phyloP scores from a whole-genome alignment of 1,140 invertebrate species.

The Amphibalanus amphitrite region DNA sequence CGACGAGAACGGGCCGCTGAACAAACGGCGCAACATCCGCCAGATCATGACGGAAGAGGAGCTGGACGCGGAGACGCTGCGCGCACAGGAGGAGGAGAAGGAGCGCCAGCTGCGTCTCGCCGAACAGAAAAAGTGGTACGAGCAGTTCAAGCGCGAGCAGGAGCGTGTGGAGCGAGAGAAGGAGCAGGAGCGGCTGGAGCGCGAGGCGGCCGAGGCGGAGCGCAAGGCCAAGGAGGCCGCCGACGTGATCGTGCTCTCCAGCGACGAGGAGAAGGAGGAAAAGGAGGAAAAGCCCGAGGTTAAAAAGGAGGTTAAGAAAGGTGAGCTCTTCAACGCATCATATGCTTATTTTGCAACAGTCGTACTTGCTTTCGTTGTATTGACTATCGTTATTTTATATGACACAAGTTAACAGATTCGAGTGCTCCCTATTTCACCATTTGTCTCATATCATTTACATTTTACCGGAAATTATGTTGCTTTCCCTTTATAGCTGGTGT shows the following conservation, averaged over 20 bases:
- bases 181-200: slow-evolving; percentile 16
- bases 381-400: too few relatives aligned
- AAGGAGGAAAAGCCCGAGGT: slow-evolving; percentile 24
- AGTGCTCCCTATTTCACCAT: too few relatives aligned
- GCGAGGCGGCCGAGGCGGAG: neutral
- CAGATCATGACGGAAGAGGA: slow-evolving; percentile 85
- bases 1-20: slow-evolving; percentile 21
- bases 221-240: slow-evolving; percentile 2
- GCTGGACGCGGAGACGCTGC: slow-evolving; percentile 74
- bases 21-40: slow-evolving; percentile 62
- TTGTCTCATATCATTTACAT: too few relatives aligned
- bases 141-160: slow-evolving; percentile 76
- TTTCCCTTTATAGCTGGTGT: too few relatives aligned
- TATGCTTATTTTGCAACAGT: too few relatives aligned
- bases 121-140: slow-evolving; percentile 57
- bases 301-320: slow-evolving; percentile 21
- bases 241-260: slow-evolving; percentile 15
- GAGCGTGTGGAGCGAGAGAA: slow-evolving; percentile 25
- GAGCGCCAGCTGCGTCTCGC: slow-evolving; percentile 41
- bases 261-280: slow-evolving; percentile 21
- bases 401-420: too few relatives aligned
- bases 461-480: too few relatives aligned
- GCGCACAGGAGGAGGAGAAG: slow-evolving; percentile 77
- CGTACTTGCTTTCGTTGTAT: too few relatives aligned
- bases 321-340: too few relatives aligned